Evolutionary conservation across 2,888 invertebrate species (phyloP).

Genomic region (Euplexia lucipara): DNA sequence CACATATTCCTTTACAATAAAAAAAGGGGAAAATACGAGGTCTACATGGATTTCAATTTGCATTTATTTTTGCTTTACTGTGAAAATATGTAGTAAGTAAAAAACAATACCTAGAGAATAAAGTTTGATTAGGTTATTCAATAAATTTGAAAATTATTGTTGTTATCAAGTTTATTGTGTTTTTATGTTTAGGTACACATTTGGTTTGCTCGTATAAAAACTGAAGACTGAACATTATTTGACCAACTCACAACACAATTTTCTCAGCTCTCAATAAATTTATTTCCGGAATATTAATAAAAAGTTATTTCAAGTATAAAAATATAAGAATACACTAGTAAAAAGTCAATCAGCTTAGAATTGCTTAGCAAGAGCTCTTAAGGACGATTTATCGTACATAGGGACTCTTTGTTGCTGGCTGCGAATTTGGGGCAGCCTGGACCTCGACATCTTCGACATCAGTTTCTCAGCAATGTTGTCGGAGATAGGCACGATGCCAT

Average conservation of each 20-base stretch:
- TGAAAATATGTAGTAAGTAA: no score
- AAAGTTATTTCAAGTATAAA: conserved; percentile 19
- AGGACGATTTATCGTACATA: conserved; percentile 9
- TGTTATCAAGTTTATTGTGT: conserved; percentile 23
- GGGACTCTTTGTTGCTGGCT: conserved; percentile 27
- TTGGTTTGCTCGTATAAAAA: conserved; percentile 23
- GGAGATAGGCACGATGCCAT: conserved; percentile 81
- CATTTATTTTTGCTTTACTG: background rate
- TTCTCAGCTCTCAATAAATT: conserved; percentile 6
- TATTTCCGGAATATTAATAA: background rate
- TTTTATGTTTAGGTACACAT: conserved; percentile 28
- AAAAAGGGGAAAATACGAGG: no score
- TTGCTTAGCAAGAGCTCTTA: conserved; percentile 9
- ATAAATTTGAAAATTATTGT: conserved; percentile 17
- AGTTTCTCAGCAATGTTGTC: conserved; percentile 76
- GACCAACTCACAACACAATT: conserved; percentile 2
- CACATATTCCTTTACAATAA: background rate
- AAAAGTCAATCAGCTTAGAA: conserved; percentile 18
- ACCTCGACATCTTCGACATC: conserved; percentile 70
- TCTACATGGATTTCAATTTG: background rate
- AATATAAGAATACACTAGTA: conserved; percentile 12
- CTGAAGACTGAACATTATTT: background rate
- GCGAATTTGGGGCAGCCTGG: conserved; percentile 63
- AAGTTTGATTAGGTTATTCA: conserved; percentile 14
- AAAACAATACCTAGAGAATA: conserved; percentile 11